Percentiles rank a stretch among this genome's conserved stretches.
These are phyloP conservation scores for Brassicogethes aeneus DNA, from an alignment of 2,888 invertebrate genomes.

Conservation along the genomic window DNA sequence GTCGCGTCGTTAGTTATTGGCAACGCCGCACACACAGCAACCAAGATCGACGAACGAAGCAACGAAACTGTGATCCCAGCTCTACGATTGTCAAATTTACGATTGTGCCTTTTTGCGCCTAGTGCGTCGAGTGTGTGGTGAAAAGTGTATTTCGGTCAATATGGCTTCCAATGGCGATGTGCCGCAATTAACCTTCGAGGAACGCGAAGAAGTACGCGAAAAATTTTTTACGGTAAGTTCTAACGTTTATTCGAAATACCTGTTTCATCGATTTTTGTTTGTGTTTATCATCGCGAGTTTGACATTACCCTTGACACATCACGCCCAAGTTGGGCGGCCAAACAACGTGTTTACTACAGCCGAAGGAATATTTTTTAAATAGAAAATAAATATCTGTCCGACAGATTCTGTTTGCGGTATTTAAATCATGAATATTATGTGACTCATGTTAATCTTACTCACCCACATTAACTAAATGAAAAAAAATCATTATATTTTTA, in stretches of 20 bases:
- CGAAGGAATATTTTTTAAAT: neutral
- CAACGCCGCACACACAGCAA: too few relatives aligned
- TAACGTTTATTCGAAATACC: constrained; percentile 2
- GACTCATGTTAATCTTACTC: too few relatives aligned
- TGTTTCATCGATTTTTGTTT: neutral
- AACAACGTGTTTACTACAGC: too few relatives aligned
- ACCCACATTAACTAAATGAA: too few relatives aligned
- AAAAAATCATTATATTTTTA: too few relatives aligned
- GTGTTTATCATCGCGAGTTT: neutral
- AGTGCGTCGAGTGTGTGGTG: constrained; percentile 12
- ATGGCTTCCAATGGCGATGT: constrained; percentile 28
- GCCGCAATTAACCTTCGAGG: constrained; percentile 56
- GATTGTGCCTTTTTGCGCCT: constrained; percentile 14
- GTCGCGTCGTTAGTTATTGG: too few relatives aligned
- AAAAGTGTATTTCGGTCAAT: constrained; percentile 7
- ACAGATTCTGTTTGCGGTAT: too few relatives aligned
- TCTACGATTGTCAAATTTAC: constrained; percentile 1
- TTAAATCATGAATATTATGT: too few relatives aligned
- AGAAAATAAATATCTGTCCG: too few relatives aligned
- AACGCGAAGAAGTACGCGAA: constrained; percentile 66
- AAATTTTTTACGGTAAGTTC: constrained; percentile 63
- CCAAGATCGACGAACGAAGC: too few relatives aligned
- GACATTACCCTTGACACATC: neutral
- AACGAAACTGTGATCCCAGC: too few relatives aligned
- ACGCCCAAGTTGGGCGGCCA: too few relatives aligned